Conservation (phyloP, 1,140 invertebrate genomes). For the Achroia grisella region DNA sequence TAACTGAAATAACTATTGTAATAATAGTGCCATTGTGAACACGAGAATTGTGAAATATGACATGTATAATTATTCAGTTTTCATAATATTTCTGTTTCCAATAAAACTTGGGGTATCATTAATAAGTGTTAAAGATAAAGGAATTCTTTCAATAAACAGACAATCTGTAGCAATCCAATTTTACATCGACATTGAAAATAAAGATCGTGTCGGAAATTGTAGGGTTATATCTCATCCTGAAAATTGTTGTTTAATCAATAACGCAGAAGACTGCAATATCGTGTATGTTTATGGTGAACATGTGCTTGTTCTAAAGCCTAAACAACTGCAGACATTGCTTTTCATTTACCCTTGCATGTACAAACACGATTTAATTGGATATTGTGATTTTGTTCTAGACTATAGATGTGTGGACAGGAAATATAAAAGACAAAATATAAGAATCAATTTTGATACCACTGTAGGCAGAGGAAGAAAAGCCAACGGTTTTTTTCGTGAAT, state of each 20-base stretch:
- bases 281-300: conserved; percentile 22
- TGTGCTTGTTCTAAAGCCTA: conserved; percentile 20
- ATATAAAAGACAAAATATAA: conserved; percentile 13
- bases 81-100: background rate
- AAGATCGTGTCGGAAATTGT: conserved; percentile 22
- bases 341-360: conserved; percentile 31
- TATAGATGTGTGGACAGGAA: conserved; percentile 23
- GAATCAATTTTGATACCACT: conserved; percentile 42
- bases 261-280: conserved; percentile 23
- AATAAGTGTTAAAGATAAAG: conserved; percentile 39
- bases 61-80: conserved; percentile 2
- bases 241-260: conserved; percentile 33
- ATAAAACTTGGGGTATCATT: conserved; percentile 8
- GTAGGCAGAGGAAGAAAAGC: conserved; percentile 9
- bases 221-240: conserved; percentile 21
- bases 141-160: conserved; percentile 30
- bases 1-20: background rate
- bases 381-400: conserved; percentile 31
- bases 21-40: background rate
- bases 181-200: conserved; percentile 41
- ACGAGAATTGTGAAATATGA: background rate
- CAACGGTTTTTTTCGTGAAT: conserved; percentile 20
- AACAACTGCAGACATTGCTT: conserved; percentile 29
- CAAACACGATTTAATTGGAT: conserved; percentile 40
- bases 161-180: conserved; percentile 43